These are phyloP conservation scores for Gila orcuttii DNA, from an alignment of 2,113 vertebrate species.

Conservation along the genomic window DNA sequence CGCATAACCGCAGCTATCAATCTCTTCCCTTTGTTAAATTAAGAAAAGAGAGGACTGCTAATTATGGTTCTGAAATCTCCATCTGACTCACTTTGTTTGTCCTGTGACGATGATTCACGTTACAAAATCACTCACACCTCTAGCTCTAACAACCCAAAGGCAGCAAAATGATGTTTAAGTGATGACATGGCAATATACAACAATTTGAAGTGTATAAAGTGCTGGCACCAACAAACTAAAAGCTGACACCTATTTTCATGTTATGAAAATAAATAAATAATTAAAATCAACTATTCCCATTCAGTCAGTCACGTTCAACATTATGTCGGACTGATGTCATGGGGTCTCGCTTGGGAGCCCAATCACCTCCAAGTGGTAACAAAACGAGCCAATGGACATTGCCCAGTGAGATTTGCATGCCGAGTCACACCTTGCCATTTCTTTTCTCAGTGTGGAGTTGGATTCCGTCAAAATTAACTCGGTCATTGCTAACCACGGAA, in stretches of 20 bases:
- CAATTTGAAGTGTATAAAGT: background rate
- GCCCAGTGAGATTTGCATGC: too few species aligned
- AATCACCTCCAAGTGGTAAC: too few species aligned
- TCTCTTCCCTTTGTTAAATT: conserved; percentile 25
- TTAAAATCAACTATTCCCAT: too few species aligned
- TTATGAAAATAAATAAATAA: background rate
- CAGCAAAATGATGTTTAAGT: conserved; percentile 26
- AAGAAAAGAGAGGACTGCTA: conserved; percentile 20
- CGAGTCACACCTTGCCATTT: too few species aligned
- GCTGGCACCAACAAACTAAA: background rate
- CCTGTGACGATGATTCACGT: conserved; percentile 34
- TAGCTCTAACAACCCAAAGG: conserved; percentile 30
- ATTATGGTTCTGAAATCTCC: conserved; percentile 17
- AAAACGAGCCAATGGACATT: too few species aligned
- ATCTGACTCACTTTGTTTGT: conserved; percentile 51
- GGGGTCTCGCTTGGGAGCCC: too few species aligned
- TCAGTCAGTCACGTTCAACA: too few species aligned
- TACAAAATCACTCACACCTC: conserved; percentile 14
- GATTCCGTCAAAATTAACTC: too few species aligned
- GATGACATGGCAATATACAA: background rate
- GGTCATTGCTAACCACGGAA: too few species aligned
- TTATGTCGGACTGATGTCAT: too few species aligned
- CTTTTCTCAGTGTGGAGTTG: too few species aligned
- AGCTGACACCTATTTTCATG: too few species aligned
- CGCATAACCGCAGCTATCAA: background rate